phyloP scores from a whole-genome alignment of 2,888 invertebrate genomes.

The Lepetodrilus schrolli region DNA sequence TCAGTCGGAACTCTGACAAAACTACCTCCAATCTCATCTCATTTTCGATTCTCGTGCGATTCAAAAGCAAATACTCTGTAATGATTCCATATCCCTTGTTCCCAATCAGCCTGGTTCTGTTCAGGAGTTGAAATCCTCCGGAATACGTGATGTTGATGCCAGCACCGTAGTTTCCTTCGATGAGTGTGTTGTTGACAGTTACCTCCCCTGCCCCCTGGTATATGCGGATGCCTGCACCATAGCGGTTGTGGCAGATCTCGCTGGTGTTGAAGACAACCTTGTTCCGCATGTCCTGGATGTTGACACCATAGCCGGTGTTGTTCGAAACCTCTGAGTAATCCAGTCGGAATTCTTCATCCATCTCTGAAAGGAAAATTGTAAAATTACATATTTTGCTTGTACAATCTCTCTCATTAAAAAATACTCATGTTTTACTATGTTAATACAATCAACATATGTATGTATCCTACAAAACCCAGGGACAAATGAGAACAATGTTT shows the following conservation, averaged over 20 bases:
- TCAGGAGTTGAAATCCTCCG: conserved; percentile 94
- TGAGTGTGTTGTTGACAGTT: conserved; percentile 91
- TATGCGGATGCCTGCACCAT: conserved; percentile 92
- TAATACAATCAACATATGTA: not conserved
- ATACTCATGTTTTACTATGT: not conserved
- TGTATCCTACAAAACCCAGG: not conserved
- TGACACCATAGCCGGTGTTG: conserved; percentile 96
- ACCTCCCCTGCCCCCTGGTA: conserved; percentile 93
- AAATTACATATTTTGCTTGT: too few relatives aligned
- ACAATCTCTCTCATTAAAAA: not conserved
- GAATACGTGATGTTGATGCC: conserved; percentile 96
- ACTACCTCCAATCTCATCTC: conserved; percentile 78
- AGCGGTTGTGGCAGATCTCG: conserved; percentile 85
- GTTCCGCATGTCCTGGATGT: conserved; percentile 91
- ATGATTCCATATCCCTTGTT: conserved; percentile 84
- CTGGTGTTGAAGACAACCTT: conserved; percentile 89
- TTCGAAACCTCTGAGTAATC: conserved; percentile 88
- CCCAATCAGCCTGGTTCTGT: conserved; percentile 87
- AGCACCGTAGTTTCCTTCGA: conserved; percentile 84
- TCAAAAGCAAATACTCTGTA: conserved; percentile 66
- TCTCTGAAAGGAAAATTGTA: conserved; percentile 47
- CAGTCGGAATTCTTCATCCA: conserved; percentile 78
- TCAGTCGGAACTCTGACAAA: conserved; percentile 89
- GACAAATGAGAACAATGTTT: too few relatives aligned
- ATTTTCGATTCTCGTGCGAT: conserved; percentile 64